Evolutionary conservation across 2,888 invertebrate genomes (phyloP).

Genomic region (Acronicta aceris): DNA sequence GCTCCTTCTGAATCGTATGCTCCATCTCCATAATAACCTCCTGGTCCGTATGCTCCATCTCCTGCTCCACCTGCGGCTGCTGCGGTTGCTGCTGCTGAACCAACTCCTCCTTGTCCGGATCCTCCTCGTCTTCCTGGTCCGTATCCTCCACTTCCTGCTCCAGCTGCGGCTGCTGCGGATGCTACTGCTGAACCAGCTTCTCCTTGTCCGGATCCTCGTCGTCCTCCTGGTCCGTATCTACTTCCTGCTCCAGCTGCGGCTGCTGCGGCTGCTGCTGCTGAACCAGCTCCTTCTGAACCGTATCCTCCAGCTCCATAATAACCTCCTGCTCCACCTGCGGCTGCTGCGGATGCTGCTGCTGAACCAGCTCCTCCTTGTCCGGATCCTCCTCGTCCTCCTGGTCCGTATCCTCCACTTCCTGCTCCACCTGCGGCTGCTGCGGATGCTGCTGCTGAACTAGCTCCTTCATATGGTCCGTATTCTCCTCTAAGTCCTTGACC

Average conservation of each 20-base stretch:
- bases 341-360: neutral
- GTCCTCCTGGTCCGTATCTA: no score
- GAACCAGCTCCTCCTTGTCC: neutral
- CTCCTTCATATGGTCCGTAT: no score
- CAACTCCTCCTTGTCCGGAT: no score
- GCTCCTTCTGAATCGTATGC: constrained; percentile 2
- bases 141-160: no score
- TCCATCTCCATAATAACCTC: no score
- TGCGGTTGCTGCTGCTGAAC: no score
- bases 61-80: no score
- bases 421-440: neutral
- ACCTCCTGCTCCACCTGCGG: neutral
- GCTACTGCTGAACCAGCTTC: neutral
- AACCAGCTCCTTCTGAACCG: neutral
- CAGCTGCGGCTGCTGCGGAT: neutral
- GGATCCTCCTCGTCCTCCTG: neutral
- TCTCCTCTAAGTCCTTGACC: neutral
- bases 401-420: neutral
- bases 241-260: neutral
- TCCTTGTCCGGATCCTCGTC: neutral
- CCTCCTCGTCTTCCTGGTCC: no score
- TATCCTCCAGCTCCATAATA: neutral
- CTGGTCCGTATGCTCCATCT: no score
- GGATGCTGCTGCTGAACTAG: neutral
- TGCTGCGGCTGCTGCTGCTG: neutral